Evolutionary conservation across 2,113 vertebrate genomes (phyloP).

Genomic region (Hirundichthys speculiger): DNA sequence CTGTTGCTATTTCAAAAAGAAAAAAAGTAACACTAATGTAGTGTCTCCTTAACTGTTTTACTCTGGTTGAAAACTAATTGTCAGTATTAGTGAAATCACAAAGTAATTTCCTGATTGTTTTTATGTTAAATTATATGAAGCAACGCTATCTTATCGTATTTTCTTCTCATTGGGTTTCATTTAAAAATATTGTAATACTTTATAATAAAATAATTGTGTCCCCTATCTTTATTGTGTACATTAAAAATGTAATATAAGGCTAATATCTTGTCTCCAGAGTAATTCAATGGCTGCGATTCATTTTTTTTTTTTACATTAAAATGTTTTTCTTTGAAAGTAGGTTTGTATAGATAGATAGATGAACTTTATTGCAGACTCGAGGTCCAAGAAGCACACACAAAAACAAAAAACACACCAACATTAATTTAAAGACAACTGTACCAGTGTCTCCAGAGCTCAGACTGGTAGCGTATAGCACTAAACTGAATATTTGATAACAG

Average conservation of each 20-base stretch:
- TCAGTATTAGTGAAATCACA: conserved; percentile 32
- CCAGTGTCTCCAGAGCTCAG: no score
- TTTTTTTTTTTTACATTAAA: no score
- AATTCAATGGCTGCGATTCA: no score
- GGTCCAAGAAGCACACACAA: no score
- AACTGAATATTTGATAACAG: no score
- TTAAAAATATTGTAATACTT: neutral
- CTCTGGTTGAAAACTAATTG: conserved; percentile 30
- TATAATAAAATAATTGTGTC: neutral
- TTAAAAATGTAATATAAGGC: neutral
- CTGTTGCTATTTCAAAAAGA: neutral
- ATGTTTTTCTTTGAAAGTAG: no score
- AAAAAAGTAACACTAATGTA: conserved; percentile 25
- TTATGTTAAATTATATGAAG: conserved; percentile 42
- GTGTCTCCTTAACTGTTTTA: conserved; percentile 5
- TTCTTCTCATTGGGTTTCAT: neutral
- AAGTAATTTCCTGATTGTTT: neutral
- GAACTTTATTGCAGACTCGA: no score
- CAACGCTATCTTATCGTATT: conserved; percentile 32
- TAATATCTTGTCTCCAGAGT: no score
- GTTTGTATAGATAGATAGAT: no score
- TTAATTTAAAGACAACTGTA: no score
- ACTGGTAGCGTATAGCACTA: no score
- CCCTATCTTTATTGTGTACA: neutral
- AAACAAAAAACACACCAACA: no score